Evolutionary conservation across 2,113 vertebrate genomes (phyloP).

Genomic region (Salvelinus namaycush): DNA sequence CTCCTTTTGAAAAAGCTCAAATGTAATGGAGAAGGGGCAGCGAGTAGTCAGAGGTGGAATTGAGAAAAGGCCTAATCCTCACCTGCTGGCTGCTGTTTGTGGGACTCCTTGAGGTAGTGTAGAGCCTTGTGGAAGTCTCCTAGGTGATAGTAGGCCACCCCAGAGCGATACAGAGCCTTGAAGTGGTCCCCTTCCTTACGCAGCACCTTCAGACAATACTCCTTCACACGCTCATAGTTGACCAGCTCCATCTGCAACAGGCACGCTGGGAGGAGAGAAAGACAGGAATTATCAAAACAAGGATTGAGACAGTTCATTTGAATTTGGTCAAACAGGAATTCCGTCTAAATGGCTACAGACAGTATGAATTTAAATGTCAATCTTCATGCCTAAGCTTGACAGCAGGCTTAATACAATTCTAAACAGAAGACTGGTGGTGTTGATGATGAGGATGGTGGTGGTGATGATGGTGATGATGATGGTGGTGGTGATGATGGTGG

Average conservation of each 20-base stretch:
- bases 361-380: no score
- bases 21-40: slow-evolving; percentile 85
- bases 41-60: no score
- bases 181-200: slow-evolving; percentile 97
- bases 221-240: slow-evolving; percentile 97
- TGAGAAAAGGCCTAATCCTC: slow-evolving; percentile 6
- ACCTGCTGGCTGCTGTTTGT: slow-evolving; percentile 95
- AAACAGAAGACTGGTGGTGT: no score
- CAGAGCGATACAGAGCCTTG: slow-evolving; percentile 96
- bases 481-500: rapidly evolving
- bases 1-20: slow-evolving; percentile 74
- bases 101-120: slow-evolving; percentile 95
- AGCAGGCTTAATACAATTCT: no score
- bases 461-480: no score
- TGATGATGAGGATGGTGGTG: no score
- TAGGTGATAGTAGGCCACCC: slow-evolving; percentile 97
- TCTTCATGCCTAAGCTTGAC: no score
- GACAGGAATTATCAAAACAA: no score
- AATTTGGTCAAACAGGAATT: no score
- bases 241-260: slow-evolving; percentile 97
- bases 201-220: slow-evolving; percentile 97
- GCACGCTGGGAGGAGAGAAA: slow-evolving; percentile 76
- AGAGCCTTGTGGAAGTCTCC: slow-evolving; percentile 96
- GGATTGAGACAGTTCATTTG: no score
- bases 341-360: no score